Percentiles rank a stretch among this genome's conserved stretches.
These are phyloP conservation scores for Pampusana beccarii DNA, from an alignment of 2,113 vertebrate genomes.

Conservation along the genomic window DNA sequence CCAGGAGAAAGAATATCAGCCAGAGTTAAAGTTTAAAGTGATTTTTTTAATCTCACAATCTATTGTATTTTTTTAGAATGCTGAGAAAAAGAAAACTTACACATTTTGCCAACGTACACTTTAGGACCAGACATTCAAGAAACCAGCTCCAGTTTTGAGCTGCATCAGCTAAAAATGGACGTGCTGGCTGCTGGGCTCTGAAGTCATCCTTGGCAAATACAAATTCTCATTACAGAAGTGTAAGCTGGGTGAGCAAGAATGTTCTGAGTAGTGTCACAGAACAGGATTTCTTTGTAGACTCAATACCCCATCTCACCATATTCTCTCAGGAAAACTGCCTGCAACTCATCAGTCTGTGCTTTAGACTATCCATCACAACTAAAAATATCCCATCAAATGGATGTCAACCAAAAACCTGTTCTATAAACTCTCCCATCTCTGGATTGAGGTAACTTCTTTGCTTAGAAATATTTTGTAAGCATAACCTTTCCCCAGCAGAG, in stretches of 20 bases:
- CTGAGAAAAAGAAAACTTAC: not conserved
- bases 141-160: not conserved
- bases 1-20: not conserved
- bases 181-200: not conserved
- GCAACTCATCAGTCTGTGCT: not conserved
- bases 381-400: not conserved
- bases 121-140: not conserved
- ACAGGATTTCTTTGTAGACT: not conserved
- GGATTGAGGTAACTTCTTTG: not conserved
- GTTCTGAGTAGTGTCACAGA: not conserved
- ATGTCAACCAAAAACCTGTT: not conserved
- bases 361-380: not conserved
- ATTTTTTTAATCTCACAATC: not conserved
- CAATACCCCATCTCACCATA: not conserved
- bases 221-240: not conserved
- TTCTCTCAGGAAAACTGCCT: not conserved
- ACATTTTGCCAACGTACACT: fast-evolving
- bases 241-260: not conserved
- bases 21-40: not conserved
- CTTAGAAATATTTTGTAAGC: not conserved
- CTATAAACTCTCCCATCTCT: not conserved
- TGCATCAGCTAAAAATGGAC: not conserved
- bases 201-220: not conserved
- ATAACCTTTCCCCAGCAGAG: not conserved
- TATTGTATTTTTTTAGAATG: not conserved